These are phyloP conservation scores for Eilema caniola DNA, from an alignment of 2,888 invertebrate genomes.

Conservation along the genomic window DNA sequence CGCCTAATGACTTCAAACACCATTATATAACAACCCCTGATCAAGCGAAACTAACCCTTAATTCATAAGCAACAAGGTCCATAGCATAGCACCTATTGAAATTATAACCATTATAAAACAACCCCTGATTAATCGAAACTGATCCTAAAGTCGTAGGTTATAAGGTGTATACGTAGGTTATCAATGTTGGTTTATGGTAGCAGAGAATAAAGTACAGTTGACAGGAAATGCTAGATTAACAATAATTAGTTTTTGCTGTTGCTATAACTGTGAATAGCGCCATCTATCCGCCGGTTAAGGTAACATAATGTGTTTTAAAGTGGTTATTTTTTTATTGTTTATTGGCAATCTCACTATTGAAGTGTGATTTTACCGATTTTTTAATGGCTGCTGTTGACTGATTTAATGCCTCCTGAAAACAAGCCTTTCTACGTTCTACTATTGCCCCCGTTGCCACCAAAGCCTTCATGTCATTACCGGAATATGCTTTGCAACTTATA, in stretches of 20 bases:
- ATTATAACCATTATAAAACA: constrained; percentile 7
- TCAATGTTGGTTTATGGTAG: background rate
- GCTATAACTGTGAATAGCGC: constrained; percentile 34
- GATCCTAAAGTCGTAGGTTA: rapidly evolving
- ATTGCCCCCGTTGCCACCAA: too few species aligned
- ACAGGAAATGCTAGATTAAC: constrained; percentile 48
- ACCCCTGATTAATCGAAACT: constrained; percentile 9
- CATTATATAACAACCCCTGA: background rate
- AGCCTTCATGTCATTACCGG: too few species aligned
- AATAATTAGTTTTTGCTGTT: constrained; percentile 45
- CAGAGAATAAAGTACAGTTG: constrained; percentile 42
- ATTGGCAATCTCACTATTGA: background rate
- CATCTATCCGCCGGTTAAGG: constrained; percentile 30
- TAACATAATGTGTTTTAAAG: background rate
- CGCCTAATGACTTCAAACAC: constrained; percentile 30
- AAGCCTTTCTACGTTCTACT: too few species aligned
- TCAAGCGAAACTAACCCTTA: constrained; percentile 11
- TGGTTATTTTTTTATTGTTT: background rate
- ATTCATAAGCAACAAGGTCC: background rate
- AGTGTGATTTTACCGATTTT: background rate
- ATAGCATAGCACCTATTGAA: constrained; percentile 33
- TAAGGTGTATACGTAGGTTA: constrained; percentile 21
- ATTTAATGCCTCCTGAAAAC: too few species aligned
- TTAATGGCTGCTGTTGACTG: too few species aligned
- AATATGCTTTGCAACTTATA: too few species aligned